These are phyloP conservation scores for Embidobia sp. DNA, from an alignment of 2,888 invertebrate genomes.

Conservation along the genomic window DNA sequence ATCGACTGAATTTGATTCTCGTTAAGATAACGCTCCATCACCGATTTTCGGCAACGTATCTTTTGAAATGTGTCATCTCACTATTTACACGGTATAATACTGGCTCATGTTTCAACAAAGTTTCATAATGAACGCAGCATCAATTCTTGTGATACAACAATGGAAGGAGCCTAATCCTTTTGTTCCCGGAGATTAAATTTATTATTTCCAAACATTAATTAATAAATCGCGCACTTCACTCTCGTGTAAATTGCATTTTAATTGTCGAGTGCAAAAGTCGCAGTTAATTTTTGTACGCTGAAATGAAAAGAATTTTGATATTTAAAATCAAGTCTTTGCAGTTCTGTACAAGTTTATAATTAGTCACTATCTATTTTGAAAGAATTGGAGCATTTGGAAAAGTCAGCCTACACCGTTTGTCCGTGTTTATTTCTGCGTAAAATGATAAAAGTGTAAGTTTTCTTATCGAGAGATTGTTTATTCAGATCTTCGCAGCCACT, in stretches of 20 bases:
- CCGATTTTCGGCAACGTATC: constrained; percentile 24
- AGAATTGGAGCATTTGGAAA: too few relatives aligned
- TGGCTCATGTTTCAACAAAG: constrained; percentile 28
- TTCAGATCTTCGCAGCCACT: neutral
- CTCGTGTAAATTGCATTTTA: too few relatives aligned
- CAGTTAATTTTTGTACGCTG: too few relatives aligned
- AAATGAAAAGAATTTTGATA: too few relatives aligned
- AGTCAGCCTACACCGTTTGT: neutral
- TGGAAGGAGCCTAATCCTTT: neutral
- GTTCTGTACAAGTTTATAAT: too few relatives aligned
- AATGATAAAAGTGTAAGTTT: constrained; percentile 2
- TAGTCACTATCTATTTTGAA: too few relatives aligned
- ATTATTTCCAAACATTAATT: neutral
- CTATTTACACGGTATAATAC: constrained; percentile 37
- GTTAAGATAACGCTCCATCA: constrained; percentile 30
- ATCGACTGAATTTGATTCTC: constrained; percentile 24
- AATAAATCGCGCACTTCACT: neutral
- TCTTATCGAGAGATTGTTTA: neutral
- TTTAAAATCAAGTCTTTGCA: too few relatives aligned
- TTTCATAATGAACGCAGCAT: constrained; percentile 39
- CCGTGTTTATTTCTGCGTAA: neutral
- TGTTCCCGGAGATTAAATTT: neutral
- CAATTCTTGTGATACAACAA: constrained; percentile 24
- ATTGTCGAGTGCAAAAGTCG: too few relatives aligned
- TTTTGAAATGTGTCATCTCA: constrained; percentile 24